phyloP scores from a whole-genome alignment of 2,888 invertebrate genomes.

The Melieria omissa region DNA sequence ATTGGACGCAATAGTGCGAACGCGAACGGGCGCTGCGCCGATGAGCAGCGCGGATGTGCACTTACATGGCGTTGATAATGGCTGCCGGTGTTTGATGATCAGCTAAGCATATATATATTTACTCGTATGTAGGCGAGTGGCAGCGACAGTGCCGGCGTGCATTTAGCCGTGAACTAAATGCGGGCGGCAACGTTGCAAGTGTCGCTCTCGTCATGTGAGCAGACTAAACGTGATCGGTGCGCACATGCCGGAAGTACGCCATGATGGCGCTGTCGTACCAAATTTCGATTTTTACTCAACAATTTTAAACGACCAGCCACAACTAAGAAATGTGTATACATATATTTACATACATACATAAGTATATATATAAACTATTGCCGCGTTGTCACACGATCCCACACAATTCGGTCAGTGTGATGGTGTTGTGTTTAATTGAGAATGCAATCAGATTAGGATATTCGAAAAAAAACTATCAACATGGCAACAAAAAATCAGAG shows the following conservation, averaged over 20 bases:
- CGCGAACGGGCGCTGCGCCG: background rate
- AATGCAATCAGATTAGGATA: conserved; percentile 38
- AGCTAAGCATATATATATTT: conserved; percentile 16
- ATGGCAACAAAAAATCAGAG: no score
- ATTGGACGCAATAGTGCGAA: conserved; percentile 3
- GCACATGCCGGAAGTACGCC: conserved; percentile 39
- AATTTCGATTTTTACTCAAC: conserved; percentile 27
- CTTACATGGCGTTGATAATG: conserved; percentile 26
- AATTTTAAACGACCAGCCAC: background rate
- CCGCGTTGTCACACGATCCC: background rate
- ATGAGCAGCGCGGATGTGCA: background rate
- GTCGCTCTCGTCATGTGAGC: conserved; percentile 1
- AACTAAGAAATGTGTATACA: background rate
- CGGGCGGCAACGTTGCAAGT: conserved; percentile 1
- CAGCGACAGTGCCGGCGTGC: conserved; percentile 7
- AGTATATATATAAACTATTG: background rate
- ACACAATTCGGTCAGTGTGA: background rate
- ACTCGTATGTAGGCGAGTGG: background rate
- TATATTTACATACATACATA: background rate
- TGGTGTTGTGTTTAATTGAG: conserved; percentile 41
- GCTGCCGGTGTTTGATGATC: conserved; percentile 22
- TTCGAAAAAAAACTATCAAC: no score
- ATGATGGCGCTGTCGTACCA: conserved; percentile 38
- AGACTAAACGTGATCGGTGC: conserved; percentile 33
- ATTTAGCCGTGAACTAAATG: conserved; percentile 29